These are phyloP conservation scores for Mus pahari DNA, from an alignment of 2,113 vertebrate genomes.

Conservation along the genomic window DNA sequence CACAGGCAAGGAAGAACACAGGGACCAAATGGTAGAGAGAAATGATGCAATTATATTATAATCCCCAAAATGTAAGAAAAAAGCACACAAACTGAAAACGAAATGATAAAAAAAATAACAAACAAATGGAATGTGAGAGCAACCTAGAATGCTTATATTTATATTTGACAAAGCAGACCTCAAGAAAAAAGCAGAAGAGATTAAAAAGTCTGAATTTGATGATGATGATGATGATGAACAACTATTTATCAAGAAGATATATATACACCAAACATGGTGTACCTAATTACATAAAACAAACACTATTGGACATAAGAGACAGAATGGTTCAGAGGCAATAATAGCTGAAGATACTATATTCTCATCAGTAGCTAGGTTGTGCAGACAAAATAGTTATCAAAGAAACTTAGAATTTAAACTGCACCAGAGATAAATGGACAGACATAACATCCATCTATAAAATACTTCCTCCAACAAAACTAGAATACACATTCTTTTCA, in stretches of 20 bases:
- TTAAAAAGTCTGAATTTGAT: not conserved
- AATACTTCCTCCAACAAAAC: not conserved
- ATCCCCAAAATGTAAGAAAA: not conserved
- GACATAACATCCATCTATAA: not conserved
- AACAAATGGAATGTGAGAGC: not conserved
- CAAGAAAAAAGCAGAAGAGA: not conserved
- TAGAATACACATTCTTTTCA: not conserved
- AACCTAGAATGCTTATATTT: not conserved
- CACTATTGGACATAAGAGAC: not conserved
- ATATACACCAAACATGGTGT: not conserved
- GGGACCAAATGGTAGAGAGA: not conserved
- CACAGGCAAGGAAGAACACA: not conserved
- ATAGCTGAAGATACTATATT: not conserved
- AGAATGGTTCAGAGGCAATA: too few species aligned
- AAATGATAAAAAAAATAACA: not conserved
- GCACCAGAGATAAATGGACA: not conserved
- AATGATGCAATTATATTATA: not conserved
- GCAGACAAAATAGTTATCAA: not conserved
- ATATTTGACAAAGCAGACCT: not conserved
- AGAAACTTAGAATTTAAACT: not conserved
- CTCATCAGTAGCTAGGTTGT: not conserved
- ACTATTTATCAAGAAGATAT: not conserved
- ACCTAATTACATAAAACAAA: not conserved
- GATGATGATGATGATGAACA: not conserved
- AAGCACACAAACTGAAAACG: not conserved